phyloP scores from a whole-genome alignment of 2,113 vertebrate species.

The Zeus faber region DNA sequence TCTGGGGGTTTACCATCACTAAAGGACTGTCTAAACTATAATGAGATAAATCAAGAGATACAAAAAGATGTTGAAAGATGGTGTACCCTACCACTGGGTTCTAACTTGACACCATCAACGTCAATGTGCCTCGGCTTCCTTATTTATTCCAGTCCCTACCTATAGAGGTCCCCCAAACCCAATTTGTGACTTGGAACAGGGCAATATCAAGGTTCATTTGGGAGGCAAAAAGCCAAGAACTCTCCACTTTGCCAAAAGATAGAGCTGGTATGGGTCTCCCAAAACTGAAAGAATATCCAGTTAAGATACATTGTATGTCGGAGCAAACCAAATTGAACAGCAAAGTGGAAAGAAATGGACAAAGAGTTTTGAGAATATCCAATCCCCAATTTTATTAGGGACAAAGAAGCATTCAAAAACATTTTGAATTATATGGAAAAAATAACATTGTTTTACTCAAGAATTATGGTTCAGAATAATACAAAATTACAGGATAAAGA shows the following conservation, averaged over 20 bases:
- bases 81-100: slow-evolving; percentile 3
- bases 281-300: not conserved
- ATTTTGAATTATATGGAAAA: too few relatives aligned
- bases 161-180: not conserved
- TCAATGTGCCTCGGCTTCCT: not conserved
- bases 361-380: not conserved
- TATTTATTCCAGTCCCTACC: slow-evolving; percentile 7
- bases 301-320: not conserved
- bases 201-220: too few relatives aligned
- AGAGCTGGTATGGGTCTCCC: not conserved
- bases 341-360: not conserved
- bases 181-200: too few relatives aligned
- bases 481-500: too few relatives aligned
- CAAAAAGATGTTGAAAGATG: slow-evolving; percentile 1
- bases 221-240: slow-evolving; percentile 1
- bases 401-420: too few relatives aligned
- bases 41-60: not conserved
- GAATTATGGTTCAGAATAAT: too few relatives aligned
- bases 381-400: too few relatives aligned
- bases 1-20: not conserved
- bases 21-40: slow-evolving; percentile 1
- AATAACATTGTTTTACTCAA: too few relatives aligned
- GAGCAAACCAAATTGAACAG: not conserved
- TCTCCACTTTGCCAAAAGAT: not conserved
- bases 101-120: not conserved